Conservation (phyloP, 37 sponge, comb jelly and placozoan genomes). For the Diacarnus erythraeanus region DNA sequence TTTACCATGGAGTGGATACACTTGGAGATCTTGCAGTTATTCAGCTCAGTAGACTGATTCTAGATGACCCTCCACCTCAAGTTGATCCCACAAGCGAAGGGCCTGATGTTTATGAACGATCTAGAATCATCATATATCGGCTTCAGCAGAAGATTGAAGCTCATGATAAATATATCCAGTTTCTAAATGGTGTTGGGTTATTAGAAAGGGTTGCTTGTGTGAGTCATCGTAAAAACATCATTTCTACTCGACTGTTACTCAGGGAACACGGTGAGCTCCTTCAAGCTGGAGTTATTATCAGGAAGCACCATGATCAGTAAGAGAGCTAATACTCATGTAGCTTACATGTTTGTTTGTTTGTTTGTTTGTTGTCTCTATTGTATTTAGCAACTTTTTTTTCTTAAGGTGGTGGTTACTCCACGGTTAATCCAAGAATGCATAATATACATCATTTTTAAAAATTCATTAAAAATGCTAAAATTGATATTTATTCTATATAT, state of each 20-base stretch:
- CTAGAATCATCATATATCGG: conserved; percentile 76
- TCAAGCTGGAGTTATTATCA: conserved; percentile 55
- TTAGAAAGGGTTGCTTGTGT: conserved; percentile 52
- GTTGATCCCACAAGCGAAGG: conserved; percentile 33
- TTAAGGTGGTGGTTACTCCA: too few species aligned
- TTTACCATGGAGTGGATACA: conserved; percentile 29
- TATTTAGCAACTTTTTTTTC: too few species aligned
- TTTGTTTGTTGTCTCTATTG: background rate
- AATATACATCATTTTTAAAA: too few species aligned
- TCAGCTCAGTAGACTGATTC: conserved; percentile 50
- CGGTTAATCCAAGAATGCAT: too few species aligned
- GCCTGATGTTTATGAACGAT: conserved; percentile 5
- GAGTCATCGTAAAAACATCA: conserved; percentile 4
- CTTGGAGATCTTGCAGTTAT: conserved; percentile 62
- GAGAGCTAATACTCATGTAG: too few species aligned
- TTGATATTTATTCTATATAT: too few species aligned
- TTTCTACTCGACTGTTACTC: conserved; percentile 43
- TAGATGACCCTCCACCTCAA: conserved; percentile 74
- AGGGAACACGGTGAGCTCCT: conserved; percentile 87
- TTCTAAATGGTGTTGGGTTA: conserved; percentile 60
- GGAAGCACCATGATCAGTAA: conserved; percentile 67
- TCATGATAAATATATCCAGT: conserved; percentile 59
- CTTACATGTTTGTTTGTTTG: background rate
- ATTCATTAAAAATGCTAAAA: too few species aligned
- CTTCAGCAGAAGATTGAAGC: conserved; percentile 78